These are phyloP conservation scores for Thumatha senex DNA, from an alignment of 2,888 invertebrate species.

Conservation along the genomic window DNA sequence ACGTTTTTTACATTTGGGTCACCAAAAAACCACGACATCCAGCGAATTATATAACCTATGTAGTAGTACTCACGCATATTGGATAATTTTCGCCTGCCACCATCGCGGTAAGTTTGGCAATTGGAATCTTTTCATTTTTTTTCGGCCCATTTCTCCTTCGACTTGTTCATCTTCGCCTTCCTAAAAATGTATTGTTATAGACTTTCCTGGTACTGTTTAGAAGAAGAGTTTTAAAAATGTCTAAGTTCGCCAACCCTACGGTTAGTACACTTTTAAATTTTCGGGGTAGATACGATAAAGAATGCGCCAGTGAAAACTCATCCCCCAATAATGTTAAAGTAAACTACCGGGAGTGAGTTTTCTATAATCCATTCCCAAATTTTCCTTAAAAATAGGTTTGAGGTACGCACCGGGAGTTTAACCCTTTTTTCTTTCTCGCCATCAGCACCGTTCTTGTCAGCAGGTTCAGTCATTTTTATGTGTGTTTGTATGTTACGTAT, in stretches of 20 bases:
- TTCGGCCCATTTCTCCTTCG: constrained; percentile 69
- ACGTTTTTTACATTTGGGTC: too few species aligned
- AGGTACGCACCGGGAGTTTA: constrained; percentile 60
- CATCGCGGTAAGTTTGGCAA: constrained; percentile 70
- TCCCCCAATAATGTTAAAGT: too few species aligned
- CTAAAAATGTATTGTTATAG: constrained; percentile 37
- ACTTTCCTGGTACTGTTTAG: background rate
- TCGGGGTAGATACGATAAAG: too few species aligned
- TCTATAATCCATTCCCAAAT: too few species aligned
- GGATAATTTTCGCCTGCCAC: constrained; percentile 78
- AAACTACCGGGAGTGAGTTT: too few species aligned
- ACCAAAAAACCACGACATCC: too few species aligned
- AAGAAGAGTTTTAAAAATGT: background rate
- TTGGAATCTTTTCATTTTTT: constrained; percentile 72
- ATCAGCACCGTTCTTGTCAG: constrained; percentile 21
- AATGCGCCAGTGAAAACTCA: too few species aligned
- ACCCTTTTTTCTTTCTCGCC: constrained; percentile 68
- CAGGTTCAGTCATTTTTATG: constrained; percentile 47
- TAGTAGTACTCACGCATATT: constrained; percentile 71
- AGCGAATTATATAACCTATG: background rate
- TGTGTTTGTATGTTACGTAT: constrained; percentile 14
- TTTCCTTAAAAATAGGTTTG: too few species aligned
- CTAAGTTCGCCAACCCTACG: too few species aligned
- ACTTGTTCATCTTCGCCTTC: constrained; percentile 69
- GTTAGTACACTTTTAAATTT: too few species aligned